Evolutionary conservation across 2,797 vertebrate species (phyloP), one percentile per base, ranked within the genome.

Genomic region (Clarias pachynema): DNA sequence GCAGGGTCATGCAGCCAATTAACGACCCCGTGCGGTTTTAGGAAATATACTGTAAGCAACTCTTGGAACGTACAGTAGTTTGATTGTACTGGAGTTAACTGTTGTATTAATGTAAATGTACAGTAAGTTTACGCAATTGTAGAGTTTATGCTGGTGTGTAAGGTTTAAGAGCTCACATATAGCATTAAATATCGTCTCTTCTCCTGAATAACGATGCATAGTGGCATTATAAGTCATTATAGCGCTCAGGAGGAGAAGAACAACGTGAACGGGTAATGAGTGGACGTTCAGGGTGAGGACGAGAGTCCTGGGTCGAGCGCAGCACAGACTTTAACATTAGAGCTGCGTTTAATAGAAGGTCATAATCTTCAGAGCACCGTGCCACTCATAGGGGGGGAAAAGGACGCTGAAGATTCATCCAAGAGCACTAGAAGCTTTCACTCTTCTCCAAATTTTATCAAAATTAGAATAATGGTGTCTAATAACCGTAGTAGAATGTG

Each of bases 391-490:
- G 37, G 37, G 18, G 26, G 40, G 44, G 24, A n/a, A 26, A 79
- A 1, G 37, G 60, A 20, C 60, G 65, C 2, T n/a, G 8, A 40
- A 80, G 62, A 29, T 40, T 53, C 29, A 66, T 80, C 62, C 14
- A 66, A 80, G 66, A 53, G 60, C 60, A 49, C 40, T 53, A 20
- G 62, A 49, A 31, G 16, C 40, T 26, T 66, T 53, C 40, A 49
- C 65, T 66, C 37, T 66, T 65, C 49, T 53, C n/a, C 40, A 29
- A 80, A 49, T 79, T 22, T 22, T 79, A 53, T 26, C 15, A 57
- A 34, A 72, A 63, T 63, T 5, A 73, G 79, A 79, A 34, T 44
- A 63, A 53, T 66, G 37, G 79, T 66, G 37, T 80, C n/a, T 80
- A 80, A 80, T 80, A 80, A 53, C 62, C 79, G 10, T 34, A 53